A percentile compares a stretch with the other conserved stretches of the same genome.
Conservation (phyloP, 2,113 vertebrate species). For the Pollimyrus isidori region DNA sequence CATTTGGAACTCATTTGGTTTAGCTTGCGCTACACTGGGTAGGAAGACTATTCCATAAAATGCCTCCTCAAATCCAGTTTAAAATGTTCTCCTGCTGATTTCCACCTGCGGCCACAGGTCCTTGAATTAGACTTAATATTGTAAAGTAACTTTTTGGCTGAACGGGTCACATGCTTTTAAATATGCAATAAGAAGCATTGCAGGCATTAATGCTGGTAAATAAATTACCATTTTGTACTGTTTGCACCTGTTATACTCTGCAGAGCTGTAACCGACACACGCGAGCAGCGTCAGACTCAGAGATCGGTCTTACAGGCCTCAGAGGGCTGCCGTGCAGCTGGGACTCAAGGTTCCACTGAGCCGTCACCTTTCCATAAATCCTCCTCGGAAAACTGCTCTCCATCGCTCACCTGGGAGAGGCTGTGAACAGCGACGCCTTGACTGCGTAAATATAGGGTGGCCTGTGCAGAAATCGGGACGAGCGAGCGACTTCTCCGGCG, state of each 20-base stretch:
- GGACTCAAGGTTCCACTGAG: background rate
- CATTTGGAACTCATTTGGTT: too few species aligned
- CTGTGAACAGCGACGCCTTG: background rate
- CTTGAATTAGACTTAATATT: too few species aligned
- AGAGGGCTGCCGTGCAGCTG: background rate
- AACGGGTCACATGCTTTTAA: background rate
- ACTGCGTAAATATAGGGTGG: background rate
- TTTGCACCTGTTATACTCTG: background rate
- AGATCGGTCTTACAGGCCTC: background rate
- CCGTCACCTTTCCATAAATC: background rate
- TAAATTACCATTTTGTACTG: background rate
- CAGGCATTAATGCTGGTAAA: background rate
- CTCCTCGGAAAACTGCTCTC: background rate
- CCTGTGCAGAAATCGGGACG: background rate
- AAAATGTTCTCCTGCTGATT: too few species aligned
- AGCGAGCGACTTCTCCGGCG: background rate
- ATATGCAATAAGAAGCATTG: background rate
- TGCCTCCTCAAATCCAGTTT: too few species aligned
- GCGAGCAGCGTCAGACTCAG: background rate
- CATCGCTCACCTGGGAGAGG: background rate
- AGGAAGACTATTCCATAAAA: too few species aligned
- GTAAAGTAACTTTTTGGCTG: too few species aligned
- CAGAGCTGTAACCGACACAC: background rate
- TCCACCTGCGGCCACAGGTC: too few species aligned
- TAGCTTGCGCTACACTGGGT: too few species aligned